Conservation (phyloP, 2,797 vertebrate genomes). For the Scyliorhinus canicula region DNA sequence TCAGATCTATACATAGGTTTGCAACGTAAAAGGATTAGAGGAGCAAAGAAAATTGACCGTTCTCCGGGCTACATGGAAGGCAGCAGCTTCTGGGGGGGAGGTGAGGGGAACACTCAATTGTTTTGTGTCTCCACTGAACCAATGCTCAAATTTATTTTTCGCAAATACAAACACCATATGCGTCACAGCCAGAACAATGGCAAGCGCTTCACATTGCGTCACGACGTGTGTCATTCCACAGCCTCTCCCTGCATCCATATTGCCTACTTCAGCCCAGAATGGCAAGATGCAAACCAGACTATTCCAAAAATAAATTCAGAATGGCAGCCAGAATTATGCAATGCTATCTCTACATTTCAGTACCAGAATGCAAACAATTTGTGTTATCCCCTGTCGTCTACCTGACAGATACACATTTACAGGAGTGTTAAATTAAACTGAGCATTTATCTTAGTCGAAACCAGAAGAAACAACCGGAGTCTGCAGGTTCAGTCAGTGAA, state of each 20-base stretch:
- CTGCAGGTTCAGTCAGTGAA: background rate
- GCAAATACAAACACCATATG: constrained; percentile 32
- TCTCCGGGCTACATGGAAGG: constrained; percentile 22
- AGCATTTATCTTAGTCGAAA: background rate
- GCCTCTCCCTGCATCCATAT: constrained; percentile 1
- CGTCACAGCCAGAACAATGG: constrained; percentile 29
- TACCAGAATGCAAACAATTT: background rate
- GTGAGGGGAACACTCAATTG: background rate
- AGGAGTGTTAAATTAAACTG: background rate
- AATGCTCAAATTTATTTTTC: background rate
- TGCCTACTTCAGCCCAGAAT: background rate
- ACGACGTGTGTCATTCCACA: constrained; percentile 19
- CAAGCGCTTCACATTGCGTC: constrained; percentile 29
- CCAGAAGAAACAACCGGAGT: background rate
- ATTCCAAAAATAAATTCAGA: background rate
- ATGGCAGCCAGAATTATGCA: background rate
- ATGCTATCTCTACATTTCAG: background rate
- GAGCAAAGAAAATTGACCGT: constrained; percentile 22
- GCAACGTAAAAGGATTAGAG: constrained; percentile 29
- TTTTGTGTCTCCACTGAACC: constrained; percentile 15
- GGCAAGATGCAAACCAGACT: background rate
- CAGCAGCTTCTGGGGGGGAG: background rate
- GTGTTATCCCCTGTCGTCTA: background rate
- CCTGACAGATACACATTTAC: background rate
- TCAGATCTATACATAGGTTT: constrained; percentile 17